Base-by-base conservation (phyloP, 2,113 vertebrate genomes). In the Hyperoodon ampullatus region DNA sequence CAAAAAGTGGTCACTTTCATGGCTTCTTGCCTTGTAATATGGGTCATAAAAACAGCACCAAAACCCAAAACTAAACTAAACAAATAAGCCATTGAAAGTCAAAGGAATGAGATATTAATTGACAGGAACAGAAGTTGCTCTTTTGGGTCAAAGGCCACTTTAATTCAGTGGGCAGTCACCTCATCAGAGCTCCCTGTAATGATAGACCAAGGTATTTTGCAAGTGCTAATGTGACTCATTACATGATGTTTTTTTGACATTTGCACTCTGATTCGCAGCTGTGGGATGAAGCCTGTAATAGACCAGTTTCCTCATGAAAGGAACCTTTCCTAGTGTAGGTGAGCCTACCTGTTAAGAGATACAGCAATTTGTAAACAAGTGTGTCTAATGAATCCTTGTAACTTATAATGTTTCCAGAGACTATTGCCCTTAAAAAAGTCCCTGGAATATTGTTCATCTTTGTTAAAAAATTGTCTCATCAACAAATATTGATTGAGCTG, bases 41-140 rank as follows among this genome's bases (percentile, higher is more conserved):
- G 12, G 83, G 28, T 12, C 68, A 53, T 83, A 91, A 88, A 88
- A 93, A 26, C 1, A 96, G 23, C 26, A 88, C 26, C 3, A 90
- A 44, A 42, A 65, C 24, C 5, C 6, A 71, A 66, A 60, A 23
- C 24, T 87, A 96, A 89, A 21, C 30, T 78, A 81, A 80, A 50
- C 26, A 35, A 70, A 85, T 6, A 75, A 75, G 35, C 14, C 18
- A 50, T 86, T 89, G 30, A 2, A 44, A 65, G 53, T 47, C 61
- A 83, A 66, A 97, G 23, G 39, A 88, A 68, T 63, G 68, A 87
- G 28, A 23, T 78, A 78, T 70, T 92, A 88, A 68, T 23, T 35
- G 7, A 58, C 14, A 78, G 53, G n/a, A 63, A 82, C 19, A 78
- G 50, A 90, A 91, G 14, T n/a, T 75, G 47, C 53, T 83, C 66